phyloP scores from a whole-genome alignment of 2,888 invertebrate species.

The Amblyjoppa fuscipennis region DNA sequence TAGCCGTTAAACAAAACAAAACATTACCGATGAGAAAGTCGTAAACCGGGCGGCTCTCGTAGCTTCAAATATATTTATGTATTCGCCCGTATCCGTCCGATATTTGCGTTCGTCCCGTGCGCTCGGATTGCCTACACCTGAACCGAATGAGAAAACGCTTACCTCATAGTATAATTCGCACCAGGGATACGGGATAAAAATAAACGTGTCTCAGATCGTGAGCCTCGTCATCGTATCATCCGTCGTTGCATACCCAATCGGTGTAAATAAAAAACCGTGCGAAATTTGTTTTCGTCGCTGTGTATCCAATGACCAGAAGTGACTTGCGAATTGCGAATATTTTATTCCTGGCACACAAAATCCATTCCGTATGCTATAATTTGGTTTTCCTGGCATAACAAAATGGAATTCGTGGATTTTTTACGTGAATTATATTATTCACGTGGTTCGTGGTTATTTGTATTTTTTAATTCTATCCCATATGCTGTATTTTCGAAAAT shows the following conservation, averaged over 20 bases:
- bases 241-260: constrained; percentile 45
- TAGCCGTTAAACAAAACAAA: not conserved
- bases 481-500: too few relatives aligned
- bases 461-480: too few relatives aligned
- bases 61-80: constrained; percentile 1
- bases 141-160: constrained; percentile 40
- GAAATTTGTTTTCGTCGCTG: not conserved
- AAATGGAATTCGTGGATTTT: too few relatives aligned
- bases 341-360: not conserved
- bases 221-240: constrained; percentile 58
- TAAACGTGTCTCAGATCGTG: constrained; percentile 51
- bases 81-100: not conserved
- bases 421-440: too few relatives aligned
- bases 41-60: not conserved
- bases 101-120: constrained; percentile 40
- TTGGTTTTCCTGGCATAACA: too few relatives aligned
- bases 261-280: constrained; percentile 14
- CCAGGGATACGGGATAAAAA: constrained; percentile 50
- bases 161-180: constrained; percentile 44
- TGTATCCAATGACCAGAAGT: not conserved
- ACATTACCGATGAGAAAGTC: not conserved
- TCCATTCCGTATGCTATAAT: not conserved
- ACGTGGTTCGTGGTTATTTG: too few relatives aligned
- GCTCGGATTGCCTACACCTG: constrained; percentile 41
- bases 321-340: too few relatives aligned